Base-by-base conservation (phyloP, 1,140 invertebrate species). In the Linepithema humile region DNA sequence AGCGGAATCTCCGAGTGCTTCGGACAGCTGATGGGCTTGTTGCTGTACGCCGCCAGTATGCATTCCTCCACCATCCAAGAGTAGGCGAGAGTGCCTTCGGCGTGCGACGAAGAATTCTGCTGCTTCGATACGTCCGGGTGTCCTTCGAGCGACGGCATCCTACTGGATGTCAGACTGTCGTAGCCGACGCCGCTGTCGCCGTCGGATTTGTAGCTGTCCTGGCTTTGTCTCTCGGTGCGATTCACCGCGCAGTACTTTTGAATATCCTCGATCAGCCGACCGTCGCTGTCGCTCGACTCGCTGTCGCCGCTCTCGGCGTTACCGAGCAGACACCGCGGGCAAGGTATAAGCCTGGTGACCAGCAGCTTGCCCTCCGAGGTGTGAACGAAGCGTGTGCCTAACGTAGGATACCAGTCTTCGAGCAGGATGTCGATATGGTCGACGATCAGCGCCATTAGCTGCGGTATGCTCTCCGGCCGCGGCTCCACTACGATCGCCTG, bases 371-470 rank as follows among this genome's bases (percentile, higher is more conserved):
- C 99, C 92, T 99, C 98, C 0, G 98, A 99, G 0, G 98, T 99
- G 91, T 99, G 99, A 1, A 99, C 98, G 94, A 99, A 99, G 57
- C 99, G 95, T 1, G 99, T 99, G 6, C 99, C 97, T 59, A 99
- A 94, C 0, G 98, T 98, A 0, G 98, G 98, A 95, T 99, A 99
- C 99, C 99, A 99, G 93, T 99, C 99, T 93, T 99, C 99, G 0
- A 99, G 94, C 29, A 99, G 94, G 67, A 98, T 97, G 93, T 99
- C 99, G 88, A 99, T 98, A 92, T 99, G 98, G 93, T 99, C 98
- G 0, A 99, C 98, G n/a, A 98, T 96, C 20, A 99, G 93, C 0
- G 98, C 97, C 59, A 99, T 92, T 17, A 99, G 92, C 91, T 98
- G 97, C 0, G 98, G 97, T 73, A 98, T 96, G 85, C 96, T 96